A percentile compares a stretch with the other conserved stretches of the same genome.
Conservation (phyloP, 2,797 vertebrate genomes). For the Zalophus californianus region DNA sequence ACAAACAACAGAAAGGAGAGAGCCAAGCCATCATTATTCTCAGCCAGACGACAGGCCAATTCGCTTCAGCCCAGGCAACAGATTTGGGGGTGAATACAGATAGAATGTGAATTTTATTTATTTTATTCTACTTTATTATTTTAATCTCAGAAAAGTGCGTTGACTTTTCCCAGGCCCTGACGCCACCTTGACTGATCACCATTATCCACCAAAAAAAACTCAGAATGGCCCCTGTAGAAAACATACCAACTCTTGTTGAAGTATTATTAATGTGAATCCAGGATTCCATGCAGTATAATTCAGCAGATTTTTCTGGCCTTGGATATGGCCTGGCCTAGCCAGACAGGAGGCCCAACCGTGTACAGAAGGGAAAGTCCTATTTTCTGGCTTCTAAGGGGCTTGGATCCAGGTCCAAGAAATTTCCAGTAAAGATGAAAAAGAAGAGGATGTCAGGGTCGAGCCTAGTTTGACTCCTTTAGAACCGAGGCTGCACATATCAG, state of each 20-base stretch:
- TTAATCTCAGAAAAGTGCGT: background rate
- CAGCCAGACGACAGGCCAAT: background rate
- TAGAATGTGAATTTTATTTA: background rate
- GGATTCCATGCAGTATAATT: background rate
- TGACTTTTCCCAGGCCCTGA: background rate
- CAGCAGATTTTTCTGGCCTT: background rate
- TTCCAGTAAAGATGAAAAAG: background rate
- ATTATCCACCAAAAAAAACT: background rate
- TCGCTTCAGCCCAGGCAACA: background rate
- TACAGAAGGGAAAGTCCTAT: background rate
- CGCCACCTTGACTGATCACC: background rate
- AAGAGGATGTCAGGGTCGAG: background rate
- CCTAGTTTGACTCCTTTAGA: background rate
- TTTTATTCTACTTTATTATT: background rate
- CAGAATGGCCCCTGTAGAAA: background rate
- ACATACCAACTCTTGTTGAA: background rate
- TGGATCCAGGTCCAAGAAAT: background rate
- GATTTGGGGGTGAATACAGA: background rate
- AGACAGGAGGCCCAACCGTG: background rate
- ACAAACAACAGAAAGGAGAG: background rate
- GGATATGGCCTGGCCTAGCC: background rate
- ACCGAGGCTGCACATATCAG: fast-evolving
- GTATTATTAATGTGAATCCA: no score
- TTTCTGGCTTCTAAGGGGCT: background rate
- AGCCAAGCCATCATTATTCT: background rate